Base-by-base conservation (phyloP, 2,113 vertebrate species). In the Meles meles region DNA sequence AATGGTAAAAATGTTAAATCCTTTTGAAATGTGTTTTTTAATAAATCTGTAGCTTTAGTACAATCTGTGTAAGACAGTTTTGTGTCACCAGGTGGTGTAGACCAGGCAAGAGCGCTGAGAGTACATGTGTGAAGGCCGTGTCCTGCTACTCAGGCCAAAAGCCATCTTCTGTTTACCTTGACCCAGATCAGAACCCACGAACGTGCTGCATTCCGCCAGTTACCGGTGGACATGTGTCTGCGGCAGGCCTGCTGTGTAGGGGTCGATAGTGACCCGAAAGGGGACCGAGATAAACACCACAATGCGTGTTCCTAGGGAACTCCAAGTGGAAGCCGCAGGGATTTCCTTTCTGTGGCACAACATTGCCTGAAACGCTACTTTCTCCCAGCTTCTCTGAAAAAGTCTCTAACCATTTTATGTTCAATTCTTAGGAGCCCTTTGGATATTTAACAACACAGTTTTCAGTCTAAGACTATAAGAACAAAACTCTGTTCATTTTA, bases 161-260 rank as follows among this genome's bases (percentile, higher is more conserved):
- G 37, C 72, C 63, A 1, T 29, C n/a, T 17, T 31, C 63, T 74
- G 18, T 44, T 67, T 10, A 21, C 79, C 47, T 81, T 4, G 21
- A 17, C 83, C 74, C 25, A 23, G 0, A 52, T 67, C 55, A 44
- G 55, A 84, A 7, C 55, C 52, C 67, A 15, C 0, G 0, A 17
- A 65, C n/a, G 44, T 44, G 42, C 71, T 2, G 6, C 44, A 9
- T 44, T 44, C 52, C 3, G 0, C 31, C n/a, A 6, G 61, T 18
- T n/a, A 6, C 7, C 0, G 15, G 4, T 29, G 65, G 20, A n/a
- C n/a, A 0, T 0, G 0, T 55, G n/a, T 69, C 80, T 76, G 8
- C 57, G 21, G 10, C 49, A 44, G 55, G 31, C 12, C 27, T 67
- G 47, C 63, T 18, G 0, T n/a, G 31, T 39, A 7, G 55, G 15